These are phyloP conservation scores for Drosophila subpulchrella DNA, from an alignment of 1,140 invertebrate genomes.

Conservation along the genomic window DNA sequence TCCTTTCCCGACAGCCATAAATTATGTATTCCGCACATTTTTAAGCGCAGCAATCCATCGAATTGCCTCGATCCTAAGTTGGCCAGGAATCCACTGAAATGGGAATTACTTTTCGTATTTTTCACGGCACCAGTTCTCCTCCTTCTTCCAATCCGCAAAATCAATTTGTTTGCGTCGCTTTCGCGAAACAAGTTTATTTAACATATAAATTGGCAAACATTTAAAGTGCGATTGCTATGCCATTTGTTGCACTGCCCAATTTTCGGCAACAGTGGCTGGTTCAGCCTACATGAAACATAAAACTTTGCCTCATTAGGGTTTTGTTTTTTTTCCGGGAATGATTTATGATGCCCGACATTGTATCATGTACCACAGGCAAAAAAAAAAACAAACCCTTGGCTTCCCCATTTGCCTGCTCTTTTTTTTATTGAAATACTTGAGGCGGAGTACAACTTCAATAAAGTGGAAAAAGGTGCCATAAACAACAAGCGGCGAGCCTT, in stretches of 20 bases:
- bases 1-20: constrained; percentile 59
- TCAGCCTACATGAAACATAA: constrained; percentile 23
- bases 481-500: constrained; percentile 70
- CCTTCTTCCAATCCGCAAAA: constrained; percentile 15
- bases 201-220: constrained; percentile 66
- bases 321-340: constrained; percentile 44
- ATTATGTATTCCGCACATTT: constrained; percentile 76
- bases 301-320: constrained; percentile 66
- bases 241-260: constrained; percentile 41
- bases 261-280: constrained; percentile 17
- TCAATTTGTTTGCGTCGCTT: constrained; percentile 49
- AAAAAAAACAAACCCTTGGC: constrained; percentile 20
- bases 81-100: constrained; percentile 33
- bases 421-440: constrained; percentile 76
- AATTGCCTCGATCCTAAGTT: constrained; percentile 34
- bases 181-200: constrained; percentile 39
- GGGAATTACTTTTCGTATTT: constrained; percentile 39
- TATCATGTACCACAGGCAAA: constrained; percentile 16
- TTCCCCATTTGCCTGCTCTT: constrained; percentile 18
- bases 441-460: constrained; percentile 73
- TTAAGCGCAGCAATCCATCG: constrained; percentile 55
- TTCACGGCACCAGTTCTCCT: constrained; percentile 5
- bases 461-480: constrained; percentile 80
- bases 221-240: constrained; percentile 62
- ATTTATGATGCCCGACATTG: constrained; percentile 62